Evolutionary conservation across 2,797 vertebrate genomes (phyloP).

Genomic region (Delichon dasypus): DNA sequence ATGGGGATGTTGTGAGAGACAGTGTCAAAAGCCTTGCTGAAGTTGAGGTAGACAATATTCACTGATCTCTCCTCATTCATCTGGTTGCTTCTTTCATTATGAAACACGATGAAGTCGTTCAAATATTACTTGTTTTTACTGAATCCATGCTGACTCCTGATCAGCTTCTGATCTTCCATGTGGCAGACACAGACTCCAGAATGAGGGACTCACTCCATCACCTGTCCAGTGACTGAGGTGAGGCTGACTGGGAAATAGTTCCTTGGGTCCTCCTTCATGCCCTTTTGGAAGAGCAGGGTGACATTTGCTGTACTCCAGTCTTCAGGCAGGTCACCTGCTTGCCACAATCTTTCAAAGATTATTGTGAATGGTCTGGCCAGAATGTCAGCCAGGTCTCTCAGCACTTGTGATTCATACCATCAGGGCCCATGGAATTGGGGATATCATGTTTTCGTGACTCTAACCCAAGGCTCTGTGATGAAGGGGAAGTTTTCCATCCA

Average conservation of each 20-base stretch:
- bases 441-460: not conserved
- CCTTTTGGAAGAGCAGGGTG: not conserved
- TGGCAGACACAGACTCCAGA: not conserved
- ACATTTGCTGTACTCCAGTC: not conserved
- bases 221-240: not conserved
- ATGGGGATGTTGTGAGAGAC: not conserved
- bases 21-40: not conserved
- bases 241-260: not conserved
- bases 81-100: not conserved
- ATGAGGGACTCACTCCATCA: not conserved
- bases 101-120: not conserved
- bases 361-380: not conserved
- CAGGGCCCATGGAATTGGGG: not conserved
- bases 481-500: not conserved
- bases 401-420: not conserved
- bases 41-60: not conserved
- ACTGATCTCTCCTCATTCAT: not conserved
- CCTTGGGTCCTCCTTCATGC: not conserved
- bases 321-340: not conserved
- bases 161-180: not conserved
- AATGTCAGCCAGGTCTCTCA: not conserved
- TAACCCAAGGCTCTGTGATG: not conserved
- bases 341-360: not conserved
- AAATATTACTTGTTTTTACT: not conserved
- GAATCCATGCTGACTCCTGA: not conserved